Percentiles rank a stretch among this genome's conserved stretches.
Conservation (phyloP, 2,113 vertebrate species). For the Boleophthalmus pectinirostris region DNA sequence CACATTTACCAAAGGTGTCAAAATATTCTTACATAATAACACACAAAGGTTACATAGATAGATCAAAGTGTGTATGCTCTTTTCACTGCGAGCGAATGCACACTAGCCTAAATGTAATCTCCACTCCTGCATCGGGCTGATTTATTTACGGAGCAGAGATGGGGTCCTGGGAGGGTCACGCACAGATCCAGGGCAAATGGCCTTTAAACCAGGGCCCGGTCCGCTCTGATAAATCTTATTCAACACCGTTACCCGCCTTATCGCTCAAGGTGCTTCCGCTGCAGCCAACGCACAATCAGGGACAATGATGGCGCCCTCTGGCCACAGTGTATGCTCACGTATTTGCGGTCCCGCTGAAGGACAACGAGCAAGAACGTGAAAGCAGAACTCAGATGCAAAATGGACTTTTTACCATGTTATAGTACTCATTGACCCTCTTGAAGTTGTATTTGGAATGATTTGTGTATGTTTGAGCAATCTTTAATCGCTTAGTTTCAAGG, state of each 20-base stretch:
- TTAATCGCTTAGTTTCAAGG: no score
- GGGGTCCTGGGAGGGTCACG: slow-evolving; percentile 50
- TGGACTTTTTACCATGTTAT: no score
- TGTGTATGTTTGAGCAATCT: no score
- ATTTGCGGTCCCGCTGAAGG: slow-evolving; percentile 3
- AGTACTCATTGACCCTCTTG: no score
- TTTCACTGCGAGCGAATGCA: slow-evolving; percentile 25
- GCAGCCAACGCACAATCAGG: slow-evolving; percentile 25
- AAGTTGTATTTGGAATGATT: no score
- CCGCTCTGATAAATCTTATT: slow-evolving; percentile 70
- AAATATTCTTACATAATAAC: background rate
- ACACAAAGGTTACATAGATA: background rate
- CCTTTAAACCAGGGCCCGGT: slow-evolving; percentile 61
- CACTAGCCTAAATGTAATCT: slow-evolving; percentile 68
- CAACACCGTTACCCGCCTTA: slow-evolving; percentile 41
- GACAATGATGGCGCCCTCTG: slow-evolving; percentile 17
- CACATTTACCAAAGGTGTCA: background rate
- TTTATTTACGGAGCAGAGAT: slow-evolving; percentile 73
- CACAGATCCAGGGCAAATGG: slow-evolving; percentile 69
- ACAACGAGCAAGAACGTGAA: no score
- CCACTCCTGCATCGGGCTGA: slow-evolving; percentile 59
- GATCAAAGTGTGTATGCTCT: background rate
- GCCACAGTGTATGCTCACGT: slow-evolving; percentile 11
- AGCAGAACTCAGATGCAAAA: no score
- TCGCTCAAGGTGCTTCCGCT: slow-evolving; percentile 37